Base-by-base conservation (phyloP, 2,888 invertebrate species). In the Noctua fimbriata region DNA sequence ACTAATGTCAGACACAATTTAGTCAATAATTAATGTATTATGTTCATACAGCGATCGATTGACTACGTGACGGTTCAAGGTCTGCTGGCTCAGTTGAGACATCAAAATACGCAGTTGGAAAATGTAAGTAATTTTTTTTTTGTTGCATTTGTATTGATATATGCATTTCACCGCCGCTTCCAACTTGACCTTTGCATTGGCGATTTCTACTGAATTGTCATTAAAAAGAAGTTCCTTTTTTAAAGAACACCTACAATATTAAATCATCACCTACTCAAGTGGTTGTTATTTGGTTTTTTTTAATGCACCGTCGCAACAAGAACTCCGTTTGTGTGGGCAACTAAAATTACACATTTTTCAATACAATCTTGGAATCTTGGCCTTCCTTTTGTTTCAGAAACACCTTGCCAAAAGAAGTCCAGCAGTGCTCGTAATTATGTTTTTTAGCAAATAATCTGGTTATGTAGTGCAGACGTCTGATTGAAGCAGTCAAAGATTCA, bases 31-130 rank as follows among this genome's bases (percentile, higher is more conserved):
- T 24, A 28, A 44, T 67, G 9, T 78, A 18, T 47, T 75, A 24
- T 72, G 32, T 84, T 71, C 5, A 1, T 69, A 44, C 81, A 93
- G 90, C 88, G 87, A 0, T 76, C 86, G 6, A 79, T 88, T 18
- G 88, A 80, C 7, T 52, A 69, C 55, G 36, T 9, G 52, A 2
- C 52, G 72, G 36, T 86, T 16, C 85, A 84, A 16, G 88, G 90
- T 41, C 72, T 87, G 16, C 75, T 88, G 60, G 60, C 82, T 2
- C 89, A 89, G 28, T 72, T 85, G 2, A 89, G 16, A 6, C 24
- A 60, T 18, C 87, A 83, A 66, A 75, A 82, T 16, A n/a, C 76
- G 14, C 44, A 90, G 1, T 78, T 89, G 32, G 75, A 84, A 63
- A 78, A 88, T 70, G 92, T 92, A 86, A 55, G 79, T 67, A 0